Base-by-base conservation (phyloP, 1,140 invertebrate genomes). In the Mya arenaria region DNA sequence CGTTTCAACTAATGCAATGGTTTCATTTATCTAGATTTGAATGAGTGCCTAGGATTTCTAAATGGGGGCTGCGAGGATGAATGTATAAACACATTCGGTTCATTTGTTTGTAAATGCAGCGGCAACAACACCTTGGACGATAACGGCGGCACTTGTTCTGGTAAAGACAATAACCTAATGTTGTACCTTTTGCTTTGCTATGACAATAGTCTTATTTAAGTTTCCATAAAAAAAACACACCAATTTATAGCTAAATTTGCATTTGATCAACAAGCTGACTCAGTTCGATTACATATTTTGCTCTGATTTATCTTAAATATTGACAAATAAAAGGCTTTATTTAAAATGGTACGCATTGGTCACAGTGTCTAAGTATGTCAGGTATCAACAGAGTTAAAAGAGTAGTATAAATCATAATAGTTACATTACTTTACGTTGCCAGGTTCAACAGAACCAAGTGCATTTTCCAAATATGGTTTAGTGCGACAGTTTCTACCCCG, bases 21-120 rank as follows among this genome's bases (percentile, higher is more conserved):
- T n/a, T n/a, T n/a, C 28, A 39, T 48, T 71, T 48, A 13, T 55
- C 17, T 4, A 73, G 69, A 73, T 60, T n/a, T 73, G 13, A 23
- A 73, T 25, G 69, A 73, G 48, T 73, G 69, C 34, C 4, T n/a
- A n/a, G 17, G 5, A 2, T 19, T 8, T 5, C 65, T 52, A 34
- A 78, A 78, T 58, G 74, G 74, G 23, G 58, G 39, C 4, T 68
- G 65, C 44, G 65, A 37, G 25, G 65, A 68, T 13, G 23, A n/a
- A 5, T 68, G 65, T 41, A 68, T 28, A 4, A 68, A 68, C n/a
- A 68, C 34, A 4, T 15, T 68, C 13, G 65, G 65, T 15, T 68
- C 65, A 13, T 68, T 13, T 25, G 4, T 3, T 15, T 68, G 65
- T 41, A 19, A 15, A 23, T 68, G 65, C 30, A 4, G 13, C n/a